Evolutionary conservation across 1,140 invertebrate genomes (phyloP).

Genomic region (silkworm (Bombyx mori)): ASM3026992v2 NC_085116.1:15847501-15848000

Average conservation of each 20-base stretch:
- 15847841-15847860: no score
- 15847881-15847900: no score
- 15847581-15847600: conserved; percentile 81
- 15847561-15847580: conserved; percentile 95
- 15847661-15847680: conserved; percentile 88
- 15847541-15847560: conserved; percentile 93
- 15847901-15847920: no score
- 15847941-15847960: no score
- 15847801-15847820: no score
- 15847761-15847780: conserved; percentile 92
- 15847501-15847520: no score
- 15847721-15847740: conserved; percentile 95
- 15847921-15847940: no score
- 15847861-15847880: no score
- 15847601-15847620: conserved; percentile 83
- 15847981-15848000: no score
- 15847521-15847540: conserved; percentile 26
- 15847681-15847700: conserved; percentile 75
- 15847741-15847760: conserved; percentile 98
- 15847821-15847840: no score
- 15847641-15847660: conserved; percentile 76
- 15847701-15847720: conserved; percentile 92
- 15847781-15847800: conserved; percentile 83
- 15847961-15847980: no score
- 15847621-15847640: conserved; percentile 78